These are phyloP conservation scores for Stichopus chloronotus DNA, from an alignment of 35 echinoderm and acorn worm genomes.

Conservation along the genomic window DNA sequence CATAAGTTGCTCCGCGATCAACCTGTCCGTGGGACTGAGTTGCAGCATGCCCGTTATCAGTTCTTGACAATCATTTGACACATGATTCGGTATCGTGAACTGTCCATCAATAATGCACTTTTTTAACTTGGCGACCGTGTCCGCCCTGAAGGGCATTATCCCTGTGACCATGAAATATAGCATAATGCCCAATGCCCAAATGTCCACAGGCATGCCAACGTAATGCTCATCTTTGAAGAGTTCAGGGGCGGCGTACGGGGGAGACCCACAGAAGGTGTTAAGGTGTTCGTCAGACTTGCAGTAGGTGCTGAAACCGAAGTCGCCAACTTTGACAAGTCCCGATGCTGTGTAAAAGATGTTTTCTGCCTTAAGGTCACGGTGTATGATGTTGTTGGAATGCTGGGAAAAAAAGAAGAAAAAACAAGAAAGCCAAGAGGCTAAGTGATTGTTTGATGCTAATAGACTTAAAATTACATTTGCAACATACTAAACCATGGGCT, in stretches of 20 bases:
- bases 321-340: slow-evolving; percentile 97
- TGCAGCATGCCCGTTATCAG: slow-evolving; percentile 75
- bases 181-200: slow-evolving; percentile 98
- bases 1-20: slow-evolving; percentile 68
- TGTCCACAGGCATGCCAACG: slow-evolving; percentile 83
- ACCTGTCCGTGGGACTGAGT: slow-evolving; percentile 69
- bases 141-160: slow-evolving; percentile 95
- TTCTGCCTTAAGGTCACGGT: slow-evolving; percentile 96
- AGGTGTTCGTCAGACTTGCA: slow-evolving; percentile 79
- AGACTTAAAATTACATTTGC: background rate
- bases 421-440: slow-evolving; percentile 12
- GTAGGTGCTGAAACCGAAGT: slow-evolving; percentile 98
- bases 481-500: no score
- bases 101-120: slow-evolving; percentile 96
- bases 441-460: background rate
- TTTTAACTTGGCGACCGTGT: slow-evolving; percentile 97
- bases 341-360: slow-evolving; percentile 97
- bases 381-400: slow-evolving; percentile 96
- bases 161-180: slow-evolving; percentile 98
- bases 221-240: slow-evolving; percentile 99
- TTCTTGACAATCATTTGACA: slow-evolving; percentile 72
- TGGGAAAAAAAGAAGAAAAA: slow-evolving; percentile 59
- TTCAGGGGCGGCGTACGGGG: slow-evolving; percentile 97
- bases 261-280: slow-evolving; percentile 99
- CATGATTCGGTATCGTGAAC: slow-evolving; percentile 87